Conservation (phyloP, 23 tunicate genomes). For the Trididemnum nubilum region DNA sequence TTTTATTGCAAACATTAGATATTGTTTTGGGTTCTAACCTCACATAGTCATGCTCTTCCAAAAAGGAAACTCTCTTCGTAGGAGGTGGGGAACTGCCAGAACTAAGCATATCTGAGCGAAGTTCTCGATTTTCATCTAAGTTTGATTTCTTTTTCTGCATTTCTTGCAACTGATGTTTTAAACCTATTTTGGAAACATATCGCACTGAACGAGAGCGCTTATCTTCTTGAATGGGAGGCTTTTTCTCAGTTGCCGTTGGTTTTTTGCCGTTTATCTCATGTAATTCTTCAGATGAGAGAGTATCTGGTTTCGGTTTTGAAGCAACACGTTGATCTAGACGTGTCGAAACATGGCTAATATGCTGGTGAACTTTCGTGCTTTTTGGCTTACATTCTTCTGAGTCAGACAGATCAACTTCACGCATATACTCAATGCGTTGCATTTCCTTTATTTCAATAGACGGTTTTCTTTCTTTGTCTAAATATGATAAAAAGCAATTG, state of each 20-base stretch:
- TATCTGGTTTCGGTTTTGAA: not conserved
- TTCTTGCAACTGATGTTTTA: slow-evolving; percentile 28
- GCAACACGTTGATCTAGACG: slow-evolving; percentile 46
- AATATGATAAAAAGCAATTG: too few species aligned
- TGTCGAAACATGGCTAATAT: slow-evolving; percentile 85
- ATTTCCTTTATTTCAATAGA: too few species aligned
- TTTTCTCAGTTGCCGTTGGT: too few species aligned
- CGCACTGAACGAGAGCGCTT: slow-evolving; percentile 42
- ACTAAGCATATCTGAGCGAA: slow-evolving; percentile 5
- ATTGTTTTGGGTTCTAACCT: not conserved
- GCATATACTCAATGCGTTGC: too few species aligned
- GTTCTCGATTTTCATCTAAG: not conserved
- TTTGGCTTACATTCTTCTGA: slow-evolving; percentile 10
- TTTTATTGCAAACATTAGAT: not conserved
- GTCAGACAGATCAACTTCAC: too few species aligned
- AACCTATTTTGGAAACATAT: slow-evolving; percentile 27
- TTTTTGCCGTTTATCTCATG: too few species aligned
- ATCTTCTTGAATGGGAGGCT: too few species aligned
- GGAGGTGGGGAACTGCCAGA: not conserved
- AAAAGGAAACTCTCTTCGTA: slow-evolving; percentile 75
- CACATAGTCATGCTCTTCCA: slow-evolving; percentile 50
- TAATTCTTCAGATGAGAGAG: too few species aligned
- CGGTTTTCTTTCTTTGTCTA: too few species aligned
- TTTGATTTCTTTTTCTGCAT: not conserved
- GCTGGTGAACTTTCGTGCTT: slow-evolving; percentile 43